phyloP scores from a whole-genome alignment of 2,888 invertebrate species.

The Drosophila paucipuncta region DNA sequence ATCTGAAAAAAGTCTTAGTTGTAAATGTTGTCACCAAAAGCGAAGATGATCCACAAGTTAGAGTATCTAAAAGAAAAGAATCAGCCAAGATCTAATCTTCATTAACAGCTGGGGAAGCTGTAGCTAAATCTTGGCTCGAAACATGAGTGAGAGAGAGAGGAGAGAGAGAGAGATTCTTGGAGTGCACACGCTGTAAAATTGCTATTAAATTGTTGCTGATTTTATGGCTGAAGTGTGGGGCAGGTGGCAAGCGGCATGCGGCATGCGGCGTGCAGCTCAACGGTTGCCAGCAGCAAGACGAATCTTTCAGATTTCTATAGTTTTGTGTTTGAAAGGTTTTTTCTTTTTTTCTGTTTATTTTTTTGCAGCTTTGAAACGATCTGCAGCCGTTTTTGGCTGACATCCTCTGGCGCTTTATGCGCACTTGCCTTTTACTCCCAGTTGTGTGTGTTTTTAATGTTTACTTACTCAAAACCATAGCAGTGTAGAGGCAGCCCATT shows the following conservation, averaged over 20 bases:
- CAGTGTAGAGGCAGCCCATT: constrained; percentile 1
- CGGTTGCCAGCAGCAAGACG: constrained; percentile 13
- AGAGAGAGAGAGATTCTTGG: not conserved
- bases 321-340: constrained; percentile 14
- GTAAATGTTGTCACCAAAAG: not conserved
- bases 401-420: constrained; percentile 71
- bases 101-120: constrained; percentile 52
- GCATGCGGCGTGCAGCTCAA: not conserved
- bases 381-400: constrained; percentile 26
- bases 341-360: not conserved
- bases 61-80: constrained; percentile 17
- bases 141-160: not conserved
- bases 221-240: constrained; percentile 48
- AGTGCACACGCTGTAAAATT: constrained; percentile 73
- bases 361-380: not conserved
- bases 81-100: constrained; percentile 65
- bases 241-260: not conserved
- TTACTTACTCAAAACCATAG: not conserved
- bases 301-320: constrained; percentile 23
- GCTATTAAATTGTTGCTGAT: constrained; percentile 80
- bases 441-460: constrained; percentile 38
- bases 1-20: not conserved
- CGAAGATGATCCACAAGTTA: not conserved
- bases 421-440: constrained; percentile 53
- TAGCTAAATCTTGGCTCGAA: not conserved